phyloP scores from a whole-genome alignment of 2,113 vertebrate genomes.

The Ascaphus truei region DNA sequence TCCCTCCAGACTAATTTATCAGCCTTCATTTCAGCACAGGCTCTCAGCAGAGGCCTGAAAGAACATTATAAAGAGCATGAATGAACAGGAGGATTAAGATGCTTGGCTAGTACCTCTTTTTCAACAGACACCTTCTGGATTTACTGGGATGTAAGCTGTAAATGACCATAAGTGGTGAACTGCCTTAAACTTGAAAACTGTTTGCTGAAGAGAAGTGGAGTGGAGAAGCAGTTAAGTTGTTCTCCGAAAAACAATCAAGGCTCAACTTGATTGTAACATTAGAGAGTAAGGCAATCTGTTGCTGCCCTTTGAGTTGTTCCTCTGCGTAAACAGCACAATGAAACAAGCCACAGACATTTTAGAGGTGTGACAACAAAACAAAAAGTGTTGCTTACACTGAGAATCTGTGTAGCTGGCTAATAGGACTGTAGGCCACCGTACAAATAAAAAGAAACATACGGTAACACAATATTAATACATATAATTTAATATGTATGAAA shows the following conservation, averaged over 20 bases:
- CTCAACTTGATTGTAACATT: background rate
- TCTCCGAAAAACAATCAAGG: background rate
- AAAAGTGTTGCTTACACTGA: too few relatives aligned
- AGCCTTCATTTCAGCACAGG: slow-evolving; percentile 61
- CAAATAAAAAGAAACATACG: too few relatives aligned
- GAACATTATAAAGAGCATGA: slow-evolving; percentile 68
- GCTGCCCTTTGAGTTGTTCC: background rate
- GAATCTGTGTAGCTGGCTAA: too few relatives aligned
- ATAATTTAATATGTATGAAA: too few relatives aligned
- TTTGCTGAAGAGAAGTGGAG: slow-evolving; percentile 32
- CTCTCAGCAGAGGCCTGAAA: slow-evolving; percentile 63
- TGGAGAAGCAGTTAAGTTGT: slow-evolving; percentile 31
- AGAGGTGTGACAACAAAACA: too few relatives aligned
- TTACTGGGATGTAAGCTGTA: slow-evolving; percentile 46
- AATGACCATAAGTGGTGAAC: slow-evolving; percentile 45
- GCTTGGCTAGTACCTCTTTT: slow-evolving; percentile 68
- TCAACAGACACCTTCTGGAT: slow-evolving; percentile 66
- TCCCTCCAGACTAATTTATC: slow-evolving; percentile 82
- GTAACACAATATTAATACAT: too few relatives aligned
- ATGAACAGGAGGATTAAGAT: slow-evolving; percentile 79
- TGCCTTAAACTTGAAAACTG: slow-evolving; percentile 38
- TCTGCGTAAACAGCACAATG: background rate
- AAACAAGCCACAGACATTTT: too few relatives aligned
- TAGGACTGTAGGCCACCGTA: too few relatives aligned
- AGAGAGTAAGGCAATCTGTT: background rate